phyloP scores from a whole-genome alignment of 2,888 invertebrate species.

The Heteromyza rotundicornis region DNA sequence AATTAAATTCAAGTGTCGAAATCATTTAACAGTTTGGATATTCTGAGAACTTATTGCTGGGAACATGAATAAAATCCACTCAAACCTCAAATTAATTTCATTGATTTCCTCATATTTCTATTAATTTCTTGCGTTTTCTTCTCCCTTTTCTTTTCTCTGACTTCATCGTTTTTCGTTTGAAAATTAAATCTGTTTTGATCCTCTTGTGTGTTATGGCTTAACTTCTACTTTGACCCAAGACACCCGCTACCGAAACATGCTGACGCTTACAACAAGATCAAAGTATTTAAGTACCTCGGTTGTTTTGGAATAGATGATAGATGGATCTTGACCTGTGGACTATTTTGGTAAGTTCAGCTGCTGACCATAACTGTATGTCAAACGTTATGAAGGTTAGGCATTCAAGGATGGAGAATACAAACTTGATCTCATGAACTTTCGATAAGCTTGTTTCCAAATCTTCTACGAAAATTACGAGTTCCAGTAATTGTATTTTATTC shows the following conservation, averaged over 20 bases:
- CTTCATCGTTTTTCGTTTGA: conserved; percentile 51
- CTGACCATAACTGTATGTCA: no score
- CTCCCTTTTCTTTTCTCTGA: conserved; percentile 18
- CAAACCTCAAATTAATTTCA: not conserved
- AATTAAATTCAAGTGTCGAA: not conserved
- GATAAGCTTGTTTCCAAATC: no score
- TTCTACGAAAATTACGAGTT: no score
- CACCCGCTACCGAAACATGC: conserved; percentile 44
- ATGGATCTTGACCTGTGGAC: no score
- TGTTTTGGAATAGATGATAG: no score
- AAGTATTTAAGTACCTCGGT: no score
- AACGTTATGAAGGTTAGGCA: no score
- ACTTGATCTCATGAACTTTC: no score
- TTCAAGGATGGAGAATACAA: no score
- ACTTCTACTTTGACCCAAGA: conserved; percentile 47
- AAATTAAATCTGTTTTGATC: conserved; percentile 53
- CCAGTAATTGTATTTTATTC: no score
- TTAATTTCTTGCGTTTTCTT: not conserved
- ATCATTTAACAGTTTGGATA: not conserved
- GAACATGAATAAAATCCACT: not conserved
- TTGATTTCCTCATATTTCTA: not conserved
- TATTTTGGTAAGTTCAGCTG: no score
- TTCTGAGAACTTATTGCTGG: not conserved
- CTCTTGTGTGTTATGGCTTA: conserved; percentile 55
- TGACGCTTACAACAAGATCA: conserved; percentile 51